Evolutionary conservation across 2,113 vertebrate species (phyloP), one percentile per base, ranked within the genome.

Genomic region (Tetraodon nigroviridis): DNA sequence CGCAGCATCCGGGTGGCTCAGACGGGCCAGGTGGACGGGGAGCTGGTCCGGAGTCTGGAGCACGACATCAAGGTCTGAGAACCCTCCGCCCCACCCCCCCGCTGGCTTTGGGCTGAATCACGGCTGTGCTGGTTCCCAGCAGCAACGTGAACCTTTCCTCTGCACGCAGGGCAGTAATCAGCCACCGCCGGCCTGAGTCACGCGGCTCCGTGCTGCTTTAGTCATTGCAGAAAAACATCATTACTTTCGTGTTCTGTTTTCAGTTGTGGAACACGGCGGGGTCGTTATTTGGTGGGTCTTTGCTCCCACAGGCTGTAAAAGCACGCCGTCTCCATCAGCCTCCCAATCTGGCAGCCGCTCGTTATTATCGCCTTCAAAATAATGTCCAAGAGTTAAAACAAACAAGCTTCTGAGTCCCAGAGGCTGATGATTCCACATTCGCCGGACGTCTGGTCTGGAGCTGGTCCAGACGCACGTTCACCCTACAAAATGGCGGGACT

Each of bases 51-150:
- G 2, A 91, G 90, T 57, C 88, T 98, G 7, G 95, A 98, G 87
- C 94, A 98, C 57, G 97, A 99, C 0, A 93, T 98, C 70, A 97
- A 94, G 93, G 97, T 99, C 68, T n/a, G 44, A 89, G 86, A 12
- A 5, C 7, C 29, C 3, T 2, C 13, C 10, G 12, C 11, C 8
- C 10, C 10, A 42, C 68, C 15, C 53, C 6, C 11, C 19, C 44
- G 17, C 44, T 48, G 48, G 15, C 49, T 45, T 64, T 55, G 21
- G 48, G 1, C 29, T 73, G 71, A 84, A 49, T 83, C 80, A 80
- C 51, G 29, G 17, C 47, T 7, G 2, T 60, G 71, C 51, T 63
- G 37, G 61, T 46, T 42, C 14, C 10, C 6, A 27, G 44, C 65
- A 62, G 78, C 24, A 69, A 64, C 61, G 66, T 37, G 32, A 37